Conservation (phyloP, 2,888 invertebrate species). For the Capitulum mitella region DNA sequence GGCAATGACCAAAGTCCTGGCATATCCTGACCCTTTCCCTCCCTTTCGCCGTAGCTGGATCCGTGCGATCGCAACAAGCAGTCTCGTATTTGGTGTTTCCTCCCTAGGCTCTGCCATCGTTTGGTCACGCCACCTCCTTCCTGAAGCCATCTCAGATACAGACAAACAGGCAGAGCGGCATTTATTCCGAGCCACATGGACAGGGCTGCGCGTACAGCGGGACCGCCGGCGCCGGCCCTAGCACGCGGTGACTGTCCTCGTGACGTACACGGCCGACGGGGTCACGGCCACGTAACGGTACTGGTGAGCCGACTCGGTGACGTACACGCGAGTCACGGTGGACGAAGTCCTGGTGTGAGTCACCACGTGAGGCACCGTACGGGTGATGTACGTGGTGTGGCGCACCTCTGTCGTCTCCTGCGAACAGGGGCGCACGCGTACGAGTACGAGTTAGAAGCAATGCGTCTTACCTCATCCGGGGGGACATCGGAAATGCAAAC, state of each 20-base stretch:
- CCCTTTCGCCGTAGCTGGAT: too few species aligned
- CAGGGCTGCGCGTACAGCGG: neutral
- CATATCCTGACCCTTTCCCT: too few species aligned
- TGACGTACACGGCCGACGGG: neutral
- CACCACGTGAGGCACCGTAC: neutral
- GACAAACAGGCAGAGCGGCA: too few species aligned
- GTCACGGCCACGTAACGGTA: constrained; percentile 17
- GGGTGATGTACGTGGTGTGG: neutral
- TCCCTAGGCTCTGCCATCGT: too few species aligned
- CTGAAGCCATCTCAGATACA: too few species aligned
- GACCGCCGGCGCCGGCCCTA: too few species aligned
- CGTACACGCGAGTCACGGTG: neutral
- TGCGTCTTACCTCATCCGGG: neutral
- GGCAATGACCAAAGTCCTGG: too few species aligned
- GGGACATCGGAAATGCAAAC: neutral
- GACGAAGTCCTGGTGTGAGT: neutral
- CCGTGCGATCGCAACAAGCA: too few species aligned
- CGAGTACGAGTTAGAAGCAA: neutral
- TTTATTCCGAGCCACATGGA: neutral
- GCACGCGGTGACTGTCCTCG: neutral
- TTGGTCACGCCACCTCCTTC: too few species aligned
- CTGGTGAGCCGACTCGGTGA: neutral
- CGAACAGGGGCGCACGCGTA: neutral
- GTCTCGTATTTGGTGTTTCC: too few species aligned
- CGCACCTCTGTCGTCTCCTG: neutral